Conservation (phyloP, 2,888 invertebrate species). For the Drosophila anceps region DNA sequence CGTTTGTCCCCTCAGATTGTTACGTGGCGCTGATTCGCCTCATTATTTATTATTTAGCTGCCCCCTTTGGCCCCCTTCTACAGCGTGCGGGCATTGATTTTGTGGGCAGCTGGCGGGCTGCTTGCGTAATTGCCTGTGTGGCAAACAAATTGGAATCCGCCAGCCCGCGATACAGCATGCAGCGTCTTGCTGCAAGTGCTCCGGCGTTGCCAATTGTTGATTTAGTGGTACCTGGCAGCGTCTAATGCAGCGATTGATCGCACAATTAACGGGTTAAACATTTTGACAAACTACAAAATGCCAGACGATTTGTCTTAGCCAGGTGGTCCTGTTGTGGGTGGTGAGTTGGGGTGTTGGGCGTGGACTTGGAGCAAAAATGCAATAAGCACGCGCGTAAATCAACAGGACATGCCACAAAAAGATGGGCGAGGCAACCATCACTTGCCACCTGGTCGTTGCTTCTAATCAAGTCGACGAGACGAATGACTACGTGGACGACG, state of each 20-base stretch:
- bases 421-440: constrained; percentile 31
- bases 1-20: constrained; percentile 49
- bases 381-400: constrained; percentile 77
- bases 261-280: constrained; percentile 72
- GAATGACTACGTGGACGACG: constrained; percentile 31
- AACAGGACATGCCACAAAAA: constrained; percentile 74
- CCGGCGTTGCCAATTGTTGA: constrained; percentile 72
- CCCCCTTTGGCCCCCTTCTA: not conserved
- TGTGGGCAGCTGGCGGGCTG: constrained; percentile 41
- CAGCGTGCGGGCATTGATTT: constrained; percentile 27
- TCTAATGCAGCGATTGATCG: constrained; percentile 69
- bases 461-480: constrained; percentile 61
- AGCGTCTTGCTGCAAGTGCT: constrained; percentile 37
- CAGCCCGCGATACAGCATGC: constrained; percentile 32
- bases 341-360: constrained; percentile 58
- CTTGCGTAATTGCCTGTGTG: constrained; percentile 62
- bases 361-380: constrained; percentile 50
- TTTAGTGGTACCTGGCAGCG: constrained; percentile 61
- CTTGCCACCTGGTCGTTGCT: constrained; percentile 62
- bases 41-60: constrained; percentile 61
- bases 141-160: constrained; percentile 61
- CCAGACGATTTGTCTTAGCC: constrained; percentile 62
- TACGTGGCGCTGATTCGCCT: constrained; percentile 58
- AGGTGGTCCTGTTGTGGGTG: constrained; percentile 39
- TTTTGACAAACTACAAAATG: constrained; percentile 71